These are phyloP conservation scores for Pristiophorus japonicus DNA, from an alignment of 2,113 vertebrate species.

Conservation along the genomic window DNA sequence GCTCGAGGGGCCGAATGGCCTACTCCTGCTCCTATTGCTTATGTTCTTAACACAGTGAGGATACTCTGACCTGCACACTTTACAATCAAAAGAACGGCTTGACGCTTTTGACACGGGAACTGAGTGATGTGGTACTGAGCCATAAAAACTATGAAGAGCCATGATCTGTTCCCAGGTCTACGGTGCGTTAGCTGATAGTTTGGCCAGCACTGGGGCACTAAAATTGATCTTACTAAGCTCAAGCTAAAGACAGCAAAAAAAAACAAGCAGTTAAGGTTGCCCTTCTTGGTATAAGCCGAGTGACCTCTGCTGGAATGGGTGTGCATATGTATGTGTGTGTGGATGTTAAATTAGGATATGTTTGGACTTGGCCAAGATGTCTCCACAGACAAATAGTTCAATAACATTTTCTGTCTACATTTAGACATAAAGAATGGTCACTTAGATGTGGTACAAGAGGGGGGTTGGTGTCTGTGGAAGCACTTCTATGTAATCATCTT, in stretches of 20 bases:
- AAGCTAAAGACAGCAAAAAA: not conserved
- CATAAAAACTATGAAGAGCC: not conserved
- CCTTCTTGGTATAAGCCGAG: not conserved
- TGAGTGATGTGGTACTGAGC: not conserved
- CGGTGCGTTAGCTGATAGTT: not conserved
- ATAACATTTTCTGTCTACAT: not conserved
- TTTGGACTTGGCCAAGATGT: not conserved
- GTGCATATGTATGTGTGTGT: too few relatives aligned
- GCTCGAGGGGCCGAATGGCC: too few relatives aligned
- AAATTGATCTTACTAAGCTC: not conserved
- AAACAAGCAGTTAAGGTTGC: not conserved
- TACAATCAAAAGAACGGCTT: not conserved
- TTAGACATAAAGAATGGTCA: not conserved
- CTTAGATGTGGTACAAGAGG: not conserved
- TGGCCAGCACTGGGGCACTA: not conserved
- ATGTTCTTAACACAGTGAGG: not conserved
- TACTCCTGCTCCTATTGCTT: too few relatives aligned
- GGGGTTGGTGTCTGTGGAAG: not conserved
- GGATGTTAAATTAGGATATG: not conserved
- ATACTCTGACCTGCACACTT: not conserved
- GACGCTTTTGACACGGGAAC: not conserved
- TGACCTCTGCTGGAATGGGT: not conserved
- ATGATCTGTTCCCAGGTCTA: not conserved
- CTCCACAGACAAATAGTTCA: not conserved
- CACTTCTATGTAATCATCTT: not conserved